Evolutionary conservation across 1,140 invertebrate genomes (phyloP).

Genomic region (Zeugodacus cucurbitae): DNA sequence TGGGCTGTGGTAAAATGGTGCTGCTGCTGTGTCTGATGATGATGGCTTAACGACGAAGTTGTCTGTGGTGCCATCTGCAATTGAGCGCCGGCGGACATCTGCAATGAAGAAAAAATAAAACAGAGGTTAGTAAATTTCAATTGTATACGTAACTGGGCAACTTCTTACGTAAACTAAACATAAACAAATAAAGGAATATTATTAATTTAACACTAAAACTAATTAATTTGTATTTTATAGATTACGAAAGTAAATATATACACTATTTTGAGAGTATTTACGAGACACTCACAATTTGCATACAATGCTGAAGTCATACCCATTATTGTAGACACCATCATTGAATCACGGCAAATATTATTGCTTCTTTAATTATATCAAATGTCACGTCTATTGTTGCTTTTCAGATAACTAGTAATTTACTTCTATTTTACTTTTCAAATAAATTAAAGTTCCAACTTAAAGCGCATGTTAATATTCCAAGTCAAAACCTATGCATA

Average conservation of each 20-base stretch:
- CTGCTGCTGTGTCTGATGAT: slow-evolving; percentile 50
- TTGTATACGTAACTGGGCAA: not conserved
- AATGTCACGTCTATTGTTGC: not conserved
- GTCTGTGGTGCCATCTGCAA: slow-evolving; percentile 94
- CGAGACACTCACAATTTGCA: slow-evolving; percentile 3
- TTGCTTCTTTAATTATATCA: not conserved
- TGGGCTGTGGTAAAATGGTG: slow-evolving; percentile 45
- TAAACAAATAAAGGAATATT: not conserved
- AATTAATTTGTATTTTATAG: not conserved
- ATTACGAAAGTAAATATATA: not conserved
- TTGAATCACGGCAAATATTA: not conserved
- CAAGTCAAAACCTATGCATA: not conserved
- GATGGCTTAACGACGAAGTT: slow-evolving; percentile 82
- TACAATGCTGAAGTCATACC: not conserved
- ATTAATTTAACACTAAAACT: not conserved
- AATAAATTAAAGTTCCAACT: not conserved
- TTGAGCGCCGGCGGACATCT: slow-evolving; percentile 94
- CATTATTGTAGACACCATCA: slow-evolving; percentile 31
- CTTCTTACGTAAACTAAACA: not conserved
- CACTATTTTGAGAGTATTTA: not conserved
- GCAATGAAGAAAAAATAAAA: slow-evolving; percentile 63
- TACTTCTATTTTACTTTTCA: not conserved
- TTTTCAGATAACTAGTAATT: not conserved
- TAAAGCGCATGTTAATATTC: not conserved
- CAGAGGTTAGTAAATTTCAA: not conserved